Evolutionary conservation across 2,797 vertebrate species (phyloP).

Genomic region (Clarias platycephalus): DNA sequence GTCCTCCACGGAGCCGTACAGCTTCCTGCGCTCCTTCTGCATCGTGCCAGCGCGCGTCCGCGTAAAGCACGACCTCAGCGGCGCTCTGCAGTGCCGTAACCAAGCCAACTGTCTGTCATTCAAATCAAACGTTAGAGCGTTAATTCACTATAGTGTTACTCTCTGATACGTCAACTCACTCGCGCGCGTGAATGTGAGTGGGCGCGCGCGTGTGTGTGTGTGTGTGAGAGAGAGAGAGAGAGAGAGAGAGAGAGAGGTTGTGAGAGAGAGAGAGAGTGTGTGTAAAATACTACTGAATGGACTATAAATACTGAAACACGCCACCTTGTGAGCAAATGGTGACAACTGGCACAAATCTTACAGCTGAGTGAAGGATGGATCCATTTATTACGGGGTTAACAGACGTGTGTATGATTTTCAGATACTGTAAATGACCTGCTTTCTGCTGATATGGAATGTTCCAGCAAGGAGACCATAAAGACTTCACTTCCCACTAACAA

Average conservation of each 20-base stretch:
- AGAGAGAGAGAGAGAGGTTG: background rate
- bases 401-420: background rate
- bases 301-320: constrained; percentile 50
- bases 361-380: background rate
- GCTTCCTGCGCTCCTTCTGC: constrained; percentile 63
- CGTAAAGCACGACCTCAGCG: background rate
- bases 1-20: constrained; percentile 60
- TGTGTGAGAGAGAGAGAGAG: background rate
- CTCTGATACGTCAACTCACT: background rate
- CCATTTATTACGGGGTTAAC: background rate
- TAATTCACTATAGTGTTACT: background rate
- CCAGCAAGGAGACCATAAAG: background rate
- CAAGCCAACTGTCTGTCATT: background rate
- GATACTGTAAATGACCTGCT: background rate
- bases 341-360: background rate
- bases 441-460: background rate
- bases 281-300: constrained; percentile 24
- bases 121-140: background rate
- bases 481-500: background rate
- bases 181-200: background rate
- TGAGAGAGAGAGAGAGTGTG: background rate
- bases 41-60: constrained; percentile 49
- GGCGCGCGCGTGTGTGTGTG: background rate
- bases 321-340: constrained; percentile 59
- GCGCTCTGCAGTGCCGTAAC: background rate